Conservation (phyloP, 2,113 vertebrate species). For the Microtus pennsylvanicus region DNA sequence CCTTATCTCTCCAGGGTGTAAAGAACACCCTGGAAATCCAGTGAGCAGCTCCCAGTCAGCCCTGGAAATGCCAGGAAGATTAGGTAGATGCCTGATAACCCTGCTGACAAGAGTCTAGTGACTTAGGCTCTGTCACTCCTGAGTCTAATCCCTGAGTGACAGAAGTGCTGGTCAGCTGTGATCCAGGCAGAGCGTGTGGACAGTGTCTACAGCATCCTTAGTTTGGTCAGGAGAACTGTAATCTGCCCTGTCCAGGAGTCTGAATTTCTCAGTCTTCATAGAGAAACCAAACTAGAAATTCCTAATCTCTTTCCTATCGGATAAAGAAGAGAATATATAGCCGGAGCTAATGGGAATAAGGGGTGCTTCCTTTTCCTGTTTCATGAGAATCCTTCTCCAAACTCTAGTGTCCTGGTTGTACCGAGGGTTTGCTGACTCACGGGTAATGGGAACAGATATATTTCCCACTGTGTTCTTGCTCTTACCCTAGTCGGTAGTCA, state of each 20-base stretch:
- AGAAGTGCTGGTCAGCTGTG: not conserved
- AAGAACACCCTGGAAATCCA: not conserved
- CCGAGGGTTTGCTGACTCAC: not conserved
- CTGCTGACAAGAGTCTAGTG: constrained; percentile 28
- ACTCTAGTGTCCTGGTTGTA: not conserved
- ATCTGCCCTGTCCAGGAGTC: not conserved
- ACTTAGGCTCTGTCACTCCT: not conserved
- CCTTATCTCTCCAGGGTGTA: not conserved
- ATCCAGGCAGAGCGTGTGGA: not conserved
- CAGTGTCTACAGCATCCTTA: not conserved
- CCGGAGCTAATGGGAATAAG: no score
- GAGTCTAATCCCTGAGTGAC: constrained; percentile 57
- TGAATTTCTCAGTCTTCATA: not conserved
- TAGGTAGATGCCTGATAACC: not conserved
- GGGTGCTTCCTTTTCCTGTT: not conserved
- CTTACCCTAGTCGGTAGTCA: not conserved
- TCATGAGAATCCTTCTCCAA: not conserved
- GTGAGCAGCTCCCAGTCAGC: not conserved
- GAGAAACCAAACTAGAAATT: not conserved
- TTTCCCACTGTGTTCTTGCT: not conserved
- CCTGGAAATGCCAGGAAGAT: constrained; percentile 2
- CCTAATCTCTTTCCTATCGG: not conserved
- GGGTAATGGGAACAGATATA: not conserved
- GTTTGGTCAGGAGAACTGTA: not conserved
- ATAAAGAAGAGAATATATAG: not conserved